Percentiles rank a stretch among this genome's conserved stretches.
phyloP scores from a whole-genome alignment of 2,113 vertebrate species.

The Leptodactylus fuscus region DNA sequence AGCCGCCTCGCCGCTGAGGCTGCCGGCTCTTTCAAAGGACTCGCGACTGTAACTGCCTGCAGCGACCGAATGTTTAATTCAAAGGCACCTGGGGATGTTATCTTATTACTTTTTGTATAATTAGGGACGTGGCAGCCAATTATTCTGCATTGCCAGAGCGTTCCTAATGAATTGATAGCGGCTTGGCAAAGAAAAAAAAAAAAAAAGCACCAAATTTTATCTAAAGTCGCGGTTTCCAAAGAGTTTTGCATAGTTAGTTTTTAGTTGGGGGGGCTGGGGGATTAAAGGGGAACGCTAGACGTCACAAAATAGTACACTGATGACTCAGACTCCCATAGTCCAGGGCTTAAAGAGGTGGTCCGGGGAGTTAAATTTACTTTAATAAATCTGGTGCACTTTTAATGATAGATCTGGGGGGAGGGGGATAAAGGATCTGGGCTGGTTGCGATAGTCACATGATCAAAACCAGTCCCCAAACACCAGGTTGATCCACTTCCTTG shows the following conservation, averaged over 20 bases:
- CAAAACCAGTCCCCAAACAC: too few relatives aligned
- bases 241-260: background rate
- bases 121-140: constrained; percentile 52
- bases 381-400: too few relatives aligned
- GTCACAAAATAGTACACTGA: background rate
- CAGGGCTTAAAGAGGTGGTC: too few relatives aligned
- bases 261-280: background rate
- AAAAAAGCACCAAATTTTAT: background rate
- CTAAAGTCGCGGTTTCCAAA: background rate
- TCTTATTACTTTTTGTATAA: constrained; percentile 56
- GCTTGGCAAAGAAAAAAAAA: background rate
- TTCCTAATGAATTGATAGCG: constrained; percentile 35
- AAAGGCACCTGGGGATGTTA: constrained; percentile 55
- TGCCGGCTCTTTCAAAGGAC: constrained; percentile 29
- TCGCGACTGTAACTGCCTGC: constrained; percentile 26
- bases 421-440: too few relatives aligned
- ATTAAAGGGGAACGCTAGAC: background rate
- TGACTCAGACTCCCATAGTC: too few relatives aligned
- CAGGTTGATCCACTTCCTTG: too few relatives aligned
- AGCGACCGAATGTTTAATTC: constrained; percentile 53
- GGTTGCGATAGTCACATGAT: too few relatives aligned
- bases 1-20: constrained; percentile 1
- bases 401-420: too few relatives aligned
- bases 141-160: constrained; percentile 39
- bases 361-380: too few relatives aligned